These are phyloP conservation scores for Heliconius erato DNA, from an alignment of 2,888 invertebrate genomes.

Conservation along the genomic window DNA sequence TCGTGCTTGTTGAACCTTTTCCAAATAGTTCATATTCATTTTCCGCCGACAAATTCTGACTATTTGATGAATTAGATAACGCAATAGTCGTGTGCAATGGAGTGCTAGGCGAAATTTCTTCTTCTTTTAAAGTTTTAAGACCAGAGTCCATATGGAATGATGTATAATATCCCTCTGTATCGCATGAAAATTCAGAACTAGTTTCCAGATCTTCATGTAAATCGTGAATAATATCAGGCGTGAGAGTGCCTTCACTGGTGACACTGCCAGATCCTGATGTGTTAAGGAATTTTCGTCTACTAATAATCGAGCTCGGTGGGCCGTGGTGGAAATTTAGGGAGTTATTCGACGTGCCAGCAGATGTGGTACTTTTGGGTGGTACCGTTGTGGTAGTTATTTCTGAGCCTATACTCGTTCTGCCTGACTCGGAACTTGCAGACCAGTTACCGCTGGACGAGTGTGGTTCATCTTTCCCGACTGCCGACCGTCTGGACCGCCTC, in stretches of 20 bases:
- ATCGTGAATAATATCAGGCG: constrained; percentile 93
- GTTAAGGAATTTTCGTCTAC: constrained; percentile 88
- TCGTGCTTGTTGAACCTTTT: constrained; percentile 96
- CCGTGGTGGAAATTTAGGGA: constrained; percentile 88
- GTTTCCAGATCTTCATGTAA: constrained; percentile 94
- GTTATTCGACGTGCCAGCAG: constrained; percentile 89
- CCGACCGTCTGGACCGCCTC: constrained; percentile 89
- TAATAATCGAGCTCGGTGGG: constrained; percentile 89
- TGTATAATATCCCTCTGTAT: constrained; percentile 99
- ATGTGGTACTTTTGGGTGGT: constrained; percentile 89
- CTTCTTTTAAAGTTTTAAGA: constrained; percentile 92
- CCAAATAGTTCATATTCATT: constrained; percentile 96
- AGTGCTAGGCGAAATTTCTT: constrained; percentile 87
- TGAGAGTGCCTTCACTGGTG: constrained; percentile 93
- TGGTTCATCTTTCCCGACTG: constrained; percentile 90
- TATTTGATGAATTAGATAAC: constrained; percentile 89
- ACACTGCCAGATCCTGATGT: constrained; percentile 93
- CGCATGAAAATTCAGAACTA: constrained; percentile 97
- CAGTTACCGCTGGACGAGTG: constrained; percentile 97
- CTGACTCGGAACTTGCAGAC: constrained; percentile 97
- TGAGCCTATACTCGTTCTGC: constrained; percentile 93
- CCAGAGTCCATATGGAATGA: constrained; percentile 99
- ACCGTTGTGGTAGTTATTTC: constrained; percentile 91
- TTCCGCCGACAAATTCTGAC: constrained; percentile 91
- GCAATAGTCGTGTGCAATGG: constrained; percentile 90